Conservation (phyloP, 2,113 vertebrate genomes). For the Pica pica region DNA sequence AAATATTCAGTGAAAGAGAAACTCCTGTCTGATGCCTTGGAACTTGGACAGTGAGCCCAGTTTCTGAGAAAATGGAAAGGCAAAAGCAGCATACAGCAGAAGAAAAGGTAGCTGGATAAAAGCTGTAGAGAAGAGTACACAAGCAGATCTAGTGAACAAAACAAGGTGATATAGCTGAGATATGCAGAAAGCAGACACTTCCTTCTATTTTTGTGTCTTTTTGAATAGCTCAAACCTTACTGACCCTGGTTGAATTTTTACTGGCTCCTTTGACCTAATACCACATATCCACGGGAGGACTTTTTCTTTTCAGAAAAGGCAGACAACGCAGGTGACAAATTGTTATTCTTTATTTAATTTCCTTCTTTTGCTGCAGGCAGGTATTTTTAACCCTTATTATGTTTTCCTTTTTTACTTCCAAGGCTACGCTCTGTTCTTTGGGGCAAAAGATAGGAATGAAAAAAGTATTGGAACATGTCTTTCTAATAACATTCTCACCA, state of each 20-base stretch:
- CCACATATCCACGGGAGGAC: not conserved
- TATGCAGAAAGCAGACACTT: not conserved
- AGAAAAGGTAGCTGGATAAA: not conserved
- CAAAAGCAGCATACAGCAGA: not conserved
- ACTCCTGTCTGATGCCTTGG: not conserved
- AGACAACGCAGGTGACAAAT: not conserved
- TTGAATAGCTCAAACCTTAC: not conserved
- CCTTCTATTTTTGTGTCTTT: not conserved
- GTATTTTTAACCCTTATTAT: not conserved
- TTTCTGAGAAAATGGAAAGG: not conserved
- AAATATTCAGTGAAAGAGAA: not conserved
- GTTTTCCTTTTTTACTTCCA: not conserved
- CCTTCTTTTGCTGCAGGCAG: not conserved
- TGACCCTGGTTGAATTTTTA: not conserved
- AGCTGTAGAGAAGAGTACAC: not conserved
- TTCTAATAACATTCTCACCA: not conserved
- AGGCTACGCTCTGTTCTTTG: not conserved
- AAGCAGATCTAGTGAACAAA: not conserved
- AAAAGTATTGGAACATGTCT: not conserved
- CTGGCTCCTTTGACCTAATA: not conserved
- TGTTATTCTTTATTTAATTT: constrained; percentile 1
- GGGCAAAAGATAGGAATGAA: not conserved
- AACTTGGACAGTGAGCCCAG: not conserved
- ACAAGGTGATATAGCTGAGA: not conserved
- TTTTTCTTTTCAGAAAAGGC: not conserved